Percentiles rank a stretch among this genome's conserved stretches.
These are phyloP conservation scores for Dendroctonus ponderosae DNA, from an alignment of 1,140 invertebrate genomes.

Conservation along the genomic window DNA sequence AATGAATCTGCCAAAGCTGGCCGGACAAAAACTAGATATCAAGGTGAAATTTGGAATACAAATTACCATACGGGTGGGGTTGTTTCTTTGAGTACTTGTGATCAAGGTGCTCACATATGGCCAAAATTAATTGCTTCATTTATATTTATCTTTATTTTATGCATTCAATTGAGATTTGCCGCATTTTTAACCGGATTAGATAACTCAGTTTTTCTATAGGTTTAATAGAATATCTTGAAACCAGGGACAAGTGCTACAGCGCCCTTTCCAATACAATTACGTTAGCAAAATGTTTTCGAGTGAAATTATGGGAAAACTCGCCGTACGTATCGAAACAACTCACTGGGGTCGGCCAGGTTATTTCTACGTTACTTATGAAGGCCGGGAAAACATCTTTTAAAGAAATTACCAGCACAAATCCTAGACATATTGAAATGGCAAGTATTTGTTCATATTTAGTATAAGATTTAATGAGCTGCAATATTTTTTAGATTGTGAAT, in stretches of 20 bases:
- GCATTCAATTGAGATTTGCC: neutral
- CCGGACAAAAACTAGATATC: too few species aligned
- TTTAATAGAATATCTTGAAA: constrained; percentile 50
- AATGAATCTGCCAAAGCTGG: too few species aligned
- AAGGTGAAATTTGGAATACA: too few species aligned
- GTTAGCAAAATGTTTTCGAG: constrained; percentile 65
- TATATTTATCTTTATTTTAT: neutral
- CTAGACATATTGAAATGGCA: constrained; percentile 73
- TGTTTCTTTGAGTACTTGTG: too few species aligned
- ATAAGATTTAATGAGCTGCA: neutral
- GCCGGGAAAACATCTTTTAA: constrained; percentile 68
- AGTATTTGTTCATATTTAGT: neutral
- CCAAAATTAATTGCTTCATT: too few species aligned
- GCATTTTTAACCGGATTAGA: constrained; percentile 40
- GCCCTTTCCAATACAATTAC: constrained; percentile 61
- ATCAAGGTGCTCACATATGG: too few species aligned
- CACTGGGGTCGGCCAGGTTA: constrained; percentile 65
- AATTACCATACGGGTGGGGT: too few species aligned
- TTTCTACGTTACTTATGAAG: constrained; percentile 63
- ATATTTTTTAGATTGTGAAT: constrained; percentile 42
- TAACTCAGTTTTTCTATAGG: constrained; percentile 46
- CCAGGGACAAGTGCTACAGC: constrained; percentile 49
- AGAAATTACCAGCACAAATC: constrained; percentile 64
- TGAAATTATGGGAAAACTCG: constrained; percentile 75
- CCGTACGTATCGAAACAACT: constrained; percentile 68